Evolutionary conservation across 2,888 invertebrate species (phyloP).

Genomic region (Temnothorax rugatulus): DNA sequence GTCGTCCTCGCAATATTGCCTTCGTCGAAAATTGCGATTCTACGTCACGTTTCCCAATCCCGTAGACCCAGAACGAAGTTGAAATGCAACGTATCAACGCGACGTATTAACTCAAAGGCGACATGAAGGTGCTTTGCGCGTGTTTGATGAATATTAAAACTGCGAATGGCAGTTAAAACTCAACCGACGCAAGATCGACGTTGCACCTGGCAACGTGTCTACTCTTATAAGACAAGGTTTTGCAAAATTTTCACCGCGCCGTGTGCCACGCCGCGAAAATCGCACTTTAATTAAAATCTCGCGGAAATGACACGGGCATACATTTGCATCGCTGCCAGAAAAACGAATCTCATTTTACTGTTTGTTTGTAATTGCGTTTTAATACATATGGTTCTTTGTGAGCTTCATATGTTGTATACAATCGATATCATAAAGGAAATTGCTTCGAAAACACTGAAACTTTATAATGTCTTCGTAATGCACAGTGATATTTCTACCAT

Average conservation of each 20-base stretch:
- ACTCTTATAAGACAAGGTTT: neutral
- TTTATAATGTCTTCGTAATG: neutral
- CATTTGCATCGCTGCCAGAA: neutral
- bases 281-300: conserved; percentile 12
- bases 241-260: neutral
- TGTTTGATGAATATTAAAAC: conserved; percentile 38
- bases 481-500: neutral
- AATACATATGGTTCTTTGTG: neutral
- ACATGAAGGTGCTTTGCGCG: neutral
- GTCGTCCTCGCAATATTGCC: neutral
- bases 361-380: conserved; percentile 2
- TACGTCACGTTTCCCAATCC: neutral
- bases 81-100: conserved; percentile 14
- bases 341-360: neutral
- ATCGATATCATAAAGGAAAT: conserved; percentile 1
- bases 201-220: neutral
- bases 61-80: neutral
- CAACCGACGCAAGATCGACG: neutral
- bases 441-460: conserved; percentile 4
- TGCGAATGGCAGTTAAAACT: conserved; percentile 10
- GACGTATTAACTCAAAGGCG: conserved; percentile 21
- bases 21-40: conserved; percentile 6
- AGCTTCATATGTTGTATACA: neutral
- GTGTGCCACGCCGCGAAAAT: neutral
- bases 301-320: neutral